Evolutionary conservation across 2,113 vertebrate species (phyloP).

Genomic region (Sorex araneus): DNA sequence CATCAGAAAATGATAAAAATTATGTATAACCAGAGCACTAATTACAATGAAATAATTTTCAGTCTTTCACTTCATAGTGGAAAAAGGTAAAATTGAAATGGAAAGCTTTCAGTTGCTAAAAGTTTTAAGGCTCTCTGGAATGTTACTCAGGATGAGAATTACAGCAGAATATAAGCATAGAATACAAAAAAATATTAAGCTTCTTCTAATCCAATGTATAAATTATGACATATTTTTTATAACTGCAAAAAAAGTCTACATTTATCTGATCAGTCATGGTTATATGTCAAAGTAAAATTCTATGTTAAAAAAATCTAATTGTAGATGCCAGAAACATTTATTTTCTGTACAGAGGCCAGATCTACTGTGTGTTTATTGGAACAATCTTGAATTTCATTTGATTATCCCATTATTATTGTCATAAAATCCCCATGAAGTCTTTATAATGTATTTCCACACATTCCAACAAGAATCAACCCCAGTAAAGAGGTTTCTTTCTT

Average conservation of each 20-base stretch:
- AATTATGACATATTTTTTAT: slow-evolving; percentile 41
- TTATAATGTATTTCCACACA: slow-evolving; percentile 51
- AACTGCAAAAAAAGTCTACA: slow-evolving; percentile 15
- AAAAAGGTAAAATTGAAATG: slow-evolving; percentile 22
- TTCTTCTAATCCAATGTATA: neutral
- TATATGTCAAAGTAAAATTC: slow-evolving; percentile 43
- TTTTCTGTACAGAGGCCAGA: slow-evolving; percentile 23
- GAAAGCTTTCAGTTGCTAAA: slow-evolving; percentile 40
- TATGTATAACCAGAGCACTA: accelerated
- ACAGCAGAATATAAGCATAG: slow-evolving; percentile 2
- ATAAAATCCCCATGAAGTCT: slow-evolving; percentile 34
- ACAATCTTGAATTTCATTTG: neutral
- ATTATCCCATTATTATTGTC: slow-evolving; percentile 39
- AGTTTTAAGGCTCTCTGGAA: neutral
- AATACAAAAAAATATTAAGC: neutral
- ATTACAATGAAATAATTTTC: neutral
- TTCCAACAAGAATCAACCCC: slow-evolving; percentile 63
- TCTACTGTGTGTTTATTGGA: neutral
- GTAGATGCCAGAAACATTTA: slow-evolving; percentile 54
- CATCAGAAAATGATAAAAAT: neutral
- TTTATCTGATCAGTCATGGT: slow-evolving; percentile 38
- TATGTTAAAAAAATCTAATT: neutral
- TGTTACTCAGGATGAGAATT: neutral
- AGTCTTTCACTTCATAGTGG: slow-evolving; percentile 29
- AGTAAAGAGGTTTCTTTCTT: neutral